Percentiles rank a stretch among this genome's conserved stretches.
Evolutionary conservation across 2,797 vertebrate species (phyloP).

Genomic region (Sarcophilus harrisii): DNA sequence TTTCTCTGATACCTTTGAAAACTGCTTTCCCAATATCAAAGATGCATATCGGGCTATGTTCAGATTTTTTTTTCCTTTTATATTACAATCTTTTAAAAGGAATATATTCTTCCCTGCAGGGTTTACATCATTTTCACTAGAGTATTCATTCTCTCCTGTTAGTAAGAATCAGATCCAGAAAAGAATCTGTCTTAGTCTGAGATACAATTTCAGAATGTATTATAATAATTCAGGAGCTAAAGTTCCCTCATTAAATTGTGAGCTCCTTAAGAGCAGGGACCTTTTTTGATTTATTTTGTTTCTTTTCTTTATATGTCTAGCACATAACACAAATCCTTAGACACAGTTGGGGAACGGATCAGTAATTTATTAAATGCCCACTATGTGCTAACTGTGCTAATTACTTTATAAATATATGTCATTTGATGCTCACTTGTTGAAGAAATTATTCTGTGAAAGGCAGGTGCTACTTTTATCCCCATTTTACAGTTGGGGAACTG

Average conservation of each 20-base stretch:
- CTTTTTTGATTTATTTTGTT: not conserved
- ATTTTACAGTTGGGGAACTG: not conserved
- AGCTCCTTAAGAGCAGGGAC: not conserved
- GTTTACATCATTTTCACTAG: not conserved
- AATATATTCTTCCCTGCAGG: not conserved
- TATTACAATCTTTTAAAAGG: not conserved
- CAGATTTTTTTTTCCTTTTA: not conserved
- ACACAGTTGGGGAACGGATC: not conserved
- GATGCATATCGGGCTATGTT: not conserved
- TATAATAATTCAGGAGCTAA: not conserved
- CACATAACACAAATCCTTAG: not conserved
- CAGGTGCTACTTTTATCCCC: not conserved
- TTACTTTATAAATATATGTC: not conserved
- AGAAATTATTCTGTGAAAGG: not conserved
- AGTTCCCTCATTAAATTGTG: not conserved
- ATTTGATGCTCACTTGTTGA: not conserved
- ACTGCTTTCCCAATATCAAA: not conserved
- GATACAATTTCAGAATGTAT: not conserved
- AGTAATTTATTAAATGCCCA: not conserved
- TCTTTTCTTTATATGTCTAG: not conserved
- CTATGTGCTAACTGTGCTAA: not conserved
- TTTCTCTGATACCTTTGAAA: not conserved
- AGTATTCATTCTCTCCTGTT: not conserved
- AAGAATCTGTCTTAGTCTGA: not conserved
- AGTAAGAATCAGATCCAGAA: not conserved